These are phyloP conservation scores for Oxyscelio sp. DNA, from an alignment of 2,888 invertebrate genomes.

Conservation along the genomic window DNA sequence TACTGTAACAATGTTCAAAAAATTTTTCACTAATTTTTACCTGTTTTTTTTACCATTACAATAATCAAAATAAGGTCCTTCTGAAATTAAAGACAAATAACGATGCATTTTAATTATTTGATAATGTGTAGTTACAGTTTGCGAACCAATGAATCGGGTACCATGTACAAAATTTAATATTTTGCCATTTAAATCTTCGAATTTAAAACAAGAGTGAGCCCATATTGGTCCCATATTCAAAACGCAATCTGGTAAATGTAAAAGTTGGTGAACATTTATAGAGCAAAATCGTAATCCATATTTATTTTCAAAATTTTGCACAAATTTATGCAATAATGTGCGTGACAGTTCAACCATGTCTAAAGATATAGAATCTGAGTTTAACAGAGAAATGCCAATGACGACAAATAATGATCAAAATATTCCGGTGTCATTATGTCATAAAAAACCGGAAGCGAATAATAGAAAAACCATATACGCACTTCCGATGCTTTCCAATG, in stretches of 20 bases:
- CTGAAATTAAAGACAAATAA: constrained; percentile 22
- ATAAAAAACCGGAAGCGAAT: constrained; percentile 22
- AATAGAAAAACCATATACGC: constrained; percentile 55
- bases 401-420: constrained; percentile 22
- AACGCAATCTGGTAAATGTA: constrained; percentile 59
- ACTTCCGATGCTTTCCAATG: constrained; percentile 76
- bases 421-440: constrained; percentile 14
- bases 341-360: too few species aligned
- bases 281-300: constrained; percentile 45
- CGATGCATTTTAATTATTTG: constrained; percentile 25
- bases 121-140: constrained; percentile 38
- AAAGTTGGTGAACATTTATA: constrained; percentile 44
- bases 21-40: constrained; percentile 58
- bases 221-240: constrained; percentile 56
- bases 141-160: constrained; percentile 40
- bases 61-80: constrained; percentile 38
- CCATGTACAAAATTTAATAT: constrained; percentile 50
- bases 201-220: constrained; percentile 58
- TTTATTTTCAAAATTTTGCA: constrained; percentile 25
- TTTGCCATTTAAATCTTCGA: constrained; percentile 69
- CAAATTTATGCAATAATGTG: constrained; percentile 35
- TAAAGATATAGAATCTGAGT: background rate
- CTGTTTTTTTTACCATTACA: constrained; percentile 31
- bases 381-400: constrained; percentile 15
- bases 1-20: constrained; percentile 44